Conservation (phyloP, 2,113 vertebrate genomes). For the Dipodomys ordii region DNA sequence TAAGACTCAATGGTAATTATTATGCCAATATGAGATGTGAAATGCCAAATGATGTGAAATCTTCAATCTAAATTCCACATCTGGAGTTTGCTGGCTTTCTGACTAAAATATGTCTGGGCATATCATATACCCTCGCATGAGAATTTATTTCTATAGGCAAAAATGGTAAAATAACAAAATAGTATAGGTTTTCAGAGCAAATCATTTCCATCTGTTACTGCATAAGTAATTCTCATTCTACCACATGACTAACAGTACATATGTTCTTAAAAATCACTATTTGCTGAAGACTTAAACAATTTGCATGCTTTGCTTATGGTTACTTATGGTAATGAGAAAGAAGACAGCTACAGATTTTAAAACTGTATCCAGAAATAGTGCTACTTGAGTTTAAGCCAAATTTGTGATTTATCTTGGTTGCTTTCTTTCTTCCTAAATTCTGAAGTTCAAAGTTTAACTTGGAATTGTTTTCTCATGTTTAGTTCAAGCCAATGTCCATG, state of each 20-base stretch:
- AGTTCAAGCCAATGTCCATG: conserved; percentile 64
- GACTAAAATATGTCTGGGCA: not conserved
- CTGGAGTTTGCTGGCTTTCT: not conserved
- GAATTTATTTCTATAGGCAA: conserved; percentile 39
- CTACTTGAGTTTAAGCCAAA: conserved; percentile 36
- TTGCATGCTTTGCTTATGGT: not conserved
- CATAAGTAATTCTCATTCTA: not conserved
- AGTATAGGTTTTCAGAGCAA: conserved; percentile 32
- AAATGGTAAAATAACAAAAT: conserved; percentile 34
- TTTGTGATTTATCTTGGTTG: conserved; percentile 19
- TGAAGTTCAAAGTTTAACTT: conserved; percentile 77
- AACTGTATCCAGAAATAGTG: conserved; percentile 20
- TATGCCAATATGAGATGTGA: not conserved
- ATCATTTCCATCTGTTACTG: conserved; percentile 27
- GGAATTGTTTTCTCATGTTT: conserved; percentile 69
- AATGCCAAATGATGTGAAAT: not conserved
- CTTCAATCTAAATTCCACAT: not conserved
- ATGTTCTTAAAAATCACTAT: conserved; percentile 18
- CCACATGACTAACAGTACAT: not conserved
- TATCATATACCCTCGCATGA: not conserved
- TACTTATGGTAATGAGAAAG: conserved; percentile 44
- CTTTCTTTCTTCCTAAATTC: conserved; percentile 59
- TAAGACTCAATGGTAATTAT: not conserved
- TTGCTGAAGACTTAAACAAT: not conserved
- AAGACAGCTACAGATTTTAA: conserved; percentile 18